Conservation (phyloP, 2,113 vertebrate species). For the Trematocara unimaculatum region DNA sequence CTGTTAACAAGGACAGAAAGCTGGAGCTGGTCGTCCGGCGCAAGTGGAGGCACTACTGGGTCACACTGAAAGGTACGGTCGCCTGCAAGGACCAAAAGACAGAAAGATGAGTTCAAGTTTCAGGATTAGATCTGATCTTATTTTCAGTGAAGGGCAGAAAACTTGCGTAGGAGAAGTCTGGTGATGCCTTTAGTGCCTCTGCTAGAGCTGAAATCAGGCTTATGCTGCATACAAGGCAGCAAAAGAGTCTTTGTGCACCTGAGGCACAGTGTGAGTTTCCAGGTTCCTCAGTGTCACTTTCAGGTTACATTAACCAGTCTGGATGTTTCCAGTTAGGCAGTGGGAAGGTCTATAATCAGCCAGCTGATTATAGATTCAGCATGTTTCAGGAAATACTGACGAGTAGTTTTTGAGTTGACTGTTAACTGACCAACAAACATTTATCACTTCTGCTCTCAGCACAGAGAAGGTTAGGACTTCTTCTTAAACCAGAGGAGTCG, state of each 20-base stretch:
- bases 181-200: not conserved
- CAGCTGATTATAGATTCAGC: not conserved
- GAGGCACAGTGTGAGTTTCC: not conserved
- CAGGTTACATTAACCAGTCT: not conserved
- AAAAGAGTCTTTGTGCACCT: not conserved
- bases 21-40: constrained; percentile 83
- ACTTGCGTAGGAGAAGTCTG: not conserved
- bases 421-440: not conserved
- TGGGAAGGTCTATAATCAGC: not conserved
- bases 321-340: not conserved
- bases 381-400: not conserved
- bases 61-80: constrained; percentile 85
- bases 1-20: constrained; percentile 85
- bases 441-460: not conserved
- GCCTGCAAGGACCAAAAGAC: not conserved
- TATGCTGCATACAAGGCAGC: not conserved
- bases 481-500: not conserved
- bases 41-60: constrained; percentile 90
- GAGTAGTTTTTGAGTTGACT: not conserved
- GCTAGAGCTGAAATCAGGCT: not conserved
- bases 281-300: not conserved
- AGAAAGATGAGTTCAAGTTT: not conserved
- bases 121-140: not conserved
- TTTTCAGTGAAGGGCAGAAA: not conserved
- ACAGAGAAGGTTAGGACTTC: not conserved